Base-by-base conservation (phyloP, 2,888 invertebrate species). In the Dermolepida albohirtum region DNA sequence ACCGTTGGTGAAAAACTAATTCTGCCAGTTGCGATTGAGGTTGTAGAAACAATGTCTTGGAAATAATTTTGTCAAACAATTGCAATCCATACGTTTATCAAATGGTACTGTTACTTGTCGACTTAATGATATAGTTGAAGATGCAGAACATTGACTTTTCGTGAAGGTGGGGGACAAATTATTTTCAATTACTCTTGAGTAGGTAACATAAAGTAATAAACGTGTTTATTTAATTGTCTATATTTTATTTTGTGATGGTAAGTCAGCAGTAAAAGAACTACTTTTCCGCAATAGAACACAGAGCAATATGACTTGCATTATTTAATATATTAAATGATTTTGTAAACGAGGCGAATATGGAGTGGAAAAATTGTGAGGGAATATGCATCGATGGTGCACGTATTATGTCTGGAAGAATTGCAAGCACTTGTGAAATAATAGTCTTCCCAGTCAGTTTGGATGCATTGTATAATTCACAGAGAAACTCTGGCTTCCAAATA, bases 1-100 rank as follows among this genome's bases (percentile, higher is more conserved):
- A 50, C 50, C 50, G 17, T 54, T 54, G 29, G 54, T 12, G 11
- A 54, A 49, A 14, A 10, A 39, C 67, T 43, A 52, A 52, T 64
- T 67, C 43, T 64, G 47, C 54, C 67, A 52, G 64, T 65, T 43
- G 64, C 34, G 55, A 68, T 65, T 47, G 64, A 68, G 49, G 54
- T 68, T 55, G 68, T 68, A 68, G 68, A 65, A 65, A 68, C 54
- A 49, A 68, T 68, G 68, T 65, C 55, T 50, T n/a, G 55, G 64
- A 65, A 64, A 68, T 55, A 40, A 14, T 65, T 68, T 68, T 55
- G 68, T 55, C 50, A 68, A 68, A 49, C 64, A 68, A 47, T 65
- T 67, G 47, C 52, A 54, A 10, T 44, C 2, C 40, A 52, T 54
- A 29, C 74, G 44, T 71, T 71, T 11, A 75, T 66, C 14, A 74